Conservation (phyloP, 1,140 invertebrate species). For the Ctenoplectra terminalis region DNA sequence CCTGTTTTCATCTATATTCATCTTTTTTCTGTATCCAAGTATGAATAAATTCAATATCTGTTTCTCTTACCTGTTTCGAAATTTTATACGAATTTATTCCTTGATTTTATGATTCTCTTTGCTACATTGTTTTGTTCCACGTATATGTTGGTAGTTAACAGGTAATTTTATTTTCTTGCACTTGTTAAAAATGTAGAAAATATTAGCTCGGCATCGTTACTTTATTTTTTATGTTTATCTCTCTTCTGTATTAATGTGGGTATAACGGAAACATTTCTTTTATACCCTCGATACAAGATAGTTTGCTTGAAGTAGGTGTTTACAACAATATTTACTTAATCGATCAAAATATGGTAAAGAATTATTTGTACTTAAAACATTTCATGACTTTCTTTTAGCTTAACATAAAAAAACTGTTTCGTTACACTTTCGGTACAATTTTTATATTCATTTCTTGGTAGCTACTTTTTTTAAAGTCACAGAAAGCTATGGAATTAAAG, state of each 20-base stretch:
- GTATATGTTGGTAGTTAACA: neutral
- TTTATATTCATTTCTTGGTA: neutral
- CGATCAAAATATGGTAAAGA: neutral
- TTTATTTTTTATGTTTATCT: slow-evolving; percentile 12
- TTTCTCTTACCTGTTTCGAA: slow-evolving; percentile 1
- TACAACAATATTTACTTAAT: neutral
- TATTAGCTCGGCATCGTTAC: slow-evolving; percentile 4
- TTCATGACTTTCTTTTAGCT: neutral
- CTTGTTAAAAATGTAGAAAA: slow-evolving; percentile 14
- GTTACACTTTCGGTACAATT: neutral
- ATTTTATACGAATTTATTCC: neutral
- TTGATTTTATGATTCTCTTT: slow-evolving; percentile 5
- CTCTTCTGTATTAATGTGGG: neutral
- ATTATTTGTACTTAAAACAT: neutral
- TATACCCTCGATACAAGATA: slow-evolving; percentile 5
- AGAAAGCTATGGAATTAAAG: neutral
- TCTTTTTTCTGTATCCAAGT: slow-evolving; percentile 13
- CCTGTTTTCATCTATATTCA: slow-evolving; percentile 7
- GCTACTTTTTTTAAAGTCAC: neutral
- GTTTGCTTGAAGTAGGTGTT: neutral
- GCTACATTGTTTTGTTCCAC: slow-evolving; percentile 4
- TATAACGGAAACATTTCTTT: slow-evolving; percentile 1
- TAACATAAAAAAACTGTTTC: neutral
- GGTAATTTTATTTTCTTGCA: slow-evolving; percentile 10
- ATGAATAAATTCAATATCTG: slow-evolving; percentile 23